Conservation (phyloP, 1,140 invertebrate genomes). For the Phymastichus coffea region DNA sequence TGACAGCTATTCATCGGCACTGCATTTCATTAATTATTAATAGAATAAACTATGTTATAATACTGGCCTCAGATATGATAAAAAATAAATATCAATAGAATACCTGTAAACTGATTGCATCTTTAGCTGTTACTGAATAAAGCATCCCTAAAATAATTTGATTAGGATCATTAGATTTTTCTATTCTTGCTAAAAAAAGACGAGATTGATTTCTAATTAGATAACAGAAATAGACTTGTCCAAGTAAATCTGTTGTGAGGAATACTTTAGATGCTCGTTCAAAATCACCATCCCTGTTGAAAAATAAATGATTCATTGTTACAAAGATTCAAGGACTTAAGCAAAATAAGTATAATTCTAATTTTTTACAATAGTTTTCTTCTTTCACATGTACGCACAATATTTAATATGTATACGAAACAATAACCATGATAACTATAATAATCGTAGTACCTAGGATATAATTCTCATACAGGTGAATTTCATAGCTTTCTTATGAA, state of each 20-base stretch:
- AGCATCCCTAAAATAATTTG: conserved; percentile 75
- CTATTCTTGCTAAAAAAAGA: conserved; percentile 73
- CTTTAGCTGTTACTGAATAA: conserved; percentile 73
- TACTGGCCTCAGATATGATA: no score
- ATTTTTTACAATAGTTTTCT: neutral
- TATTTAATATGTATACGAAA: no score
- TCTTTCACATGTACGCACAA: no score
- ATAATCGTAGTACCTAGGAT: no score
- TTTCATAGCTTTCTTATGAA: no score
- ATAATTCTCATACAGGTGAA: no score
- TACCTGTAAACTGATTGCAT: conserved; percentile 77
- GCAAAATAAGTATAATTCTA: no score
- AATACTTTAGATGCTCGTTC: conserved; percentile 76
- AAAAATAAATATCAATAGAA: no score
- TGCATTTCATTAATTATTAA: no score
- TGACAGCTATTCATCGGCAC: no score
- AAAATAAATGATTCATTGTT: conserved; percentile 32
- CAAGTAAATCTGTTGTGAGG: conserved; percentile 77
- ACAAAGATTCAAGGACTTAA: conserved; percentile 8
- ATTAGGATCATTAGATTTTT: conserved; percentile 66
- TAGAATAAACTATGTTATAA: no score
- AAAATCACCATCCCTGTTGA: conserved; percentile 48
- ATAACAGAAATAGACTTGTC: conserved; percentile 82
- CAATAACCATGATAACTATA: no score
- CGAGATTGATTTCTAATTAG: conserved; percentile 67